Conservation (phyloP, 2,113 vertebrate species). For the Microtus richardsoni region DNA sequence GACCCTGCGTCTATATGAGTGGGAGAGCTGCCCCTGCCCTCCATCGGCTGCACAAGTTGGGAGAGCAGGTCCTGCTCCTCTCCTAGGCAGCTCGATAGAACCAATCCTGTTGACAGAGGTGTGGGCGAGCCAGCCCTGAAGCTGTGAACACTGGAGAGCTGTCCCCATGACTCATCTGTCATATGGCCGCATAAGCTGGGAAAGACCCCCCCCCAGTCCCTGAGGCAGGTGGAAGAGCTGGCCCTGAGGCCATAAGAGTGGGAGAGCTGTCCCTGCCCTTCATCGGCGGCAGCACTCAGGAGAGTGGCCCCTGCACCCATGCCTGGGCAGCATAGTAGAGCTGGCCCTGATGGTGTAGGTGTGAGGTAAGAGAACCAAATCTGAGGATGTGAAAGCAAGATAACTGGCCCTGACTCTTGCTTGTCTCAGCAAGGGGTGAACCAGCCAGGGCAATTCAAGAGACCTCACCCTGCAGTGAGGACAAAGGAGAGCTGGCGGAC, state of each 20-base stretch:
- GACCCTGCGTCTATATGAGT: no score
- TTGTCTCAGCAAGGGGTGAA: neutral
- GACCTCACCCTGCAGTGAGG: neutral
- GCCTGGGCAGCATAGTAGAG: neutral
- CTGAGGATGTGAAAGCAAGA: neutral
- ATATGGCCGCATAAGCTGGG: no score
- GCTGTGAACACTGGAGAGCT: neutral
- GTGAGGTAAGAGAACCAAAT: neutral
- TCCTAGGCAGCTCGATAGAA: no score
- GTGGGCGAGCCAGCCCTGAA: no score
- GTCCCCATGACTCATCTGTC: neutral
- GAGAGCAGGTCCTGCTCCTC: no score
- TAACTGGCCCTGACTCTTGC: neutral
- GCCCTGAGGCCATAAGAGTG: no score
- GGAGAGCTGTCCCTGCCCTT: no score
- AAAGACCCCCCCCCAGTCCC: neutral
- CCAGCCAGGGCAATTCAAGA: neutral
- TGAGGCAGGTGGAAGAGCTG: neutral
- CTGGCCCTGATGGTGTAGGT: neutral
- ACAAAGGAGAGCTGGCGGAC: neutral
- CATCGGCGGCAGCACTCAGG: neutral
- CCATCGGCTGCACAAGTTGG: no score
- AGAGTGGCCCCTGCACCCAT: neutral
- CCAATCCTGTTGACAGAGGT: no score
- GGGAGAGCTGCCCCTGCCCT: no score